Conservation (phyloP, 2,888 invertebrate genomes). For the Drosophila greeni region DNA sequence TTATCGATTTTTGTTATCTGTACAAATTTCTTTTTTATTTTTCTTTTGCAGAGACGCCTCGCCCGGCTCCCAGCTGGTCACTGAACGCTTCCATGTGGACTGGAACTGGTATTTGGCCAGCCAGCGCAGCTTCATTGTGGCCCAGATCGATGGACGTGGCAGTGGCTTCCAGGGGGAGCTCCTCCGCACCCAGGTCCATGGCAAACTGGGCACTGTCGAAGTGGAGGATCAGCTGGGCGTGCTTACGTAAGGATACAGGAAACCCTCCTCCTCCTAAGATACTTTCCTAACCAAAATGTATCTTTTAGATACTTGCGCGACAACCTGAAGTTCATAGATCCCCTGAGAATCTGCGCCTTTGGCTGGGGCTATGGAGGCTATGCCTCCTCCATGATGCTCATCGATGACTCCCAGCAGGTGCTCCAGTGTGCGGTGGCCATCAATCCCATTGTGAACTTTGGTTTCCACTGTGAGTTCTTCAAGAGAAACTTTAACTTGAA, state of each 20-base stretch:
- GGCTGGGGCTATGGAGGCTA: constrained; percentile 94
- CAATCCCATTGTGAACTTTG: constrained; percentile 92
- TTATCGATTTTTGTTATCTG: too few relatives aligned
- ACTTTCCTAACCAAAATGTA: neutral
- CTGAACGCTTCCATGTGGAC: constrained; percentile 87
- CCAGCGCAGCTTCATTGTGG: constrained; percentile 90
- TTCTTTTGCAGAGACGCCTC: constrained; percentile 83
- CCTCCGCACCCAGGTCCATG: constrained; percentile 86
- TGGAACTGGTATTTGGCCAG: constrained; percentile 93
- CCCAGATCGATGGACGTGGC: constrained; percentile 93
- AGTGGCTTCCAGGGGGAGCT: constrained; percentile 90
- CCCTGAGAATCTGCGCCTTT: constrained; percentile 88
- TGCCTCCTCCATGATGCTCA: constrained; percentile 88
- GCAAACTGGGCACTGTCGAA: constrained; percentile 85
- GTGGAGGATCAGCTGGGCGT: constrained; percentile 88
- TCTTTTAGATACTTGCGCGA: constrained; percentile 85
- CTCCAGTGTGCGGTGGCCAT: constrained; percentile 92
- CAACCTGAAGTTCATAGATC: constrained; percentile 90
- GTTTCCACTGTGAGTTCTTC: constrained; percentile 84
- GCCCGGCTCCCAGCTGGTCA: constrained; percentile 91
- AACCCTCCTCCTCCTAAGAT: neutral
- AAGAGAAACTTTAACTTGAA: too few relatives aligned
- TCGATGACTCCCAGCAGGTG: constrained; percentile 86
- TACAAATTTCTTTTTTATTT: too few relatives aligned
- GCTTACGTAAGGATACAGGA: constrained; percentile 79